phyloP scores from a whole-genome alignment of 1,140 invertebrate species.

The Paralvinella palmiformis region DNA sequence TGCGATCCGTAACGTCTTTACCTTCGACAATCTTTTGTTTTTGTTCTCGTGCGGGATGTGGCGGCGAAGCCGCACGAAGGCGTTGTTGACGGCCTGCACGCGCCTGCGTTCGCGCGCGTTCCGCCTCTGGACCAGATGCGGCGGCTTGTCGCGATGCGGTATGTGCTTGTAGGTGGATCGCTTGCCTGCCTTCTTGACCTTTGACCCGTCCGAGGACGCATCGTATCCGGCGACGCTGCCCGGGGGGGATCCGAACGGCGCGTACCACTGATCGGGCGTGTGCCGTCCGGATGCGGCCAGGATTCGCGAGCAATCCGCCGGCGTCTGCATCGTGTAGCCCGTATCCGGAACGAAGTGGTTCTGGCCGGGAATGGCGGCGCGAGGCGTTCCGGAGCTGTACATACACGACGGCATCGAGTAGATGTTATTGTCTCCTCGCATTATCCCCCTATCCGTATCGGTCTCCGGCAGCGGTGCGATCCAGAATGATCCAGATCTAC shows the following conservation, averaged over 20 bases:
- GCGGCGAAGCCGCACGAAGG: slow-evolving; percentile 38
- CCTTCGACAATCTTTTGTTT: slow-evolving; percentile 85
- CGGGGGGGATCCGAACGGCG: not conserved
- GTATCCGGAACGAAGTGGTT: not conserved
- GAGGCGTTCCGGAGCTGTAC: too few relatives aligned
- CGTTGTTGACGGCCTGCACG: slow-evolving; percentile 46
- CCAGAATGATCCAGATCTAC: too few relatives aligned
- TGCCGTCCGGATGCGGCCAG: not conserved
- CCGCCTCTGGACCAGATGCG: slow-evolving; percentile 55
- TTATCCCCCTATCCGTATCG: too few relatives aligned
- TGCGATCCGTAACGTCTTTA: slow-evolving; percentile 51
- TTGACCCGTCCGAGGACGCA: not conserved
- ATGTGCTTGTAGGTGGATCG: slow-evolving; percentile 24
- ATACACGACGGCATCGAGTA: too few relatives aligned
- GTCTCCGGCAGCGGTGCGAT: too few relatives aligned
- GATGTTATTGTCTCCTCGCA: too few relatives aligned
- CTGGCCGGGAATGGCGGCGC: too few relatives aligned
- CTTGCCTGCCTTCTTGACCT: not conserved
- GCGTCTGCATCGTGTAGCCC: not conserved
- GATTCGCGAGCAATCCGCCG: not conserved
- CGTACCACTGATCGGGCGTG: not conserved
- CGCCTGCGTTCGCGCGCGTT: slow-evolving; percentile 54
- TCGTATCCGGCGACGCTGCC: not conserved
- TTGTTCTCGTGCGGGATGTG: slow-evolving; percentile 51
- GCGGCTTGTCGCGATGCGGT: slow-evolving; percentile 50